Conservation (phyloP, 2,888 invertebrate species). For the Opisthograptis luteolata region DNA sequence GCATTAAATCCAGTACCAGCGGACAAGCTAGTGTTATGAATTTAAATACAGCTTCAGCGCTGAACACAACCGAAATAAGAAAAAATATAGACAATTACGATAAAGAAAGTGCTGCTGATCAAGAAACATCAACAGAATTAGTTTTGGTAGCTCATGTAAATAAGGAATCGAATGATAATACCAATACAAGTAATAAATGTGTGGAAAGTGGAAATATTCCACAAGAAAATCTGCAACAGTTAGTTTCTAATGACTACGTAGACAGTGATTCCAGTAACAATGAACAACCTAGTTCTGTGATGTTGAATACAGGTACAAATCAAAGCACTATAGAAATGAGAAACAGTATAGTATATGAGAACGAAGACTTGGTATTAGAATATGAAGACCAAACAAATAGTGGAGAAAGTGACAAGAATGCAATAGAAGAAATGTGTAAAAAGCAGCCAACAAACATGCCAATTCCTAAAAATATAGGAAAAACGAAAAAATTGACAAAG, state of each 20-base stretch:
- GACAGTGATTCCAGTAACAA: not conserved
- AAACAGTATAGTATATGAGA: slow-evolving; percentile 6
- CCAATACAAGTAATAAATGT: not conserved
- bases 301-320: not conserved
- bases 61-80: not conserved
- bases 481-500: slow-evolving; percentile 52
- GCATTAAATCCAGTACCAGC: not conserved
- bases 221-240: not conserved
- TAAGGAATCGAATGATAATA: too few species aligned
- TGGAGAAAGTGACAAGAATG: not conserved
- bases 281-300: not conserved
- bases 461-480: slow-evolving; percentile 23
- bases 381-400: not conserved
- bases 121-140: not conserved
- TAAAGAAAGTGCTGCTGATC: not conserved
- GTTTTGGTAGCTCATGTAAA: not conserved
- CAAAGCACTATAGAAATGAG: not conserved
- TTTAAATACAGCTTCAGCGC: not conserved
- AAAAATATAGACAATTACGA: not conserved
- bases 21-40: not conserved
- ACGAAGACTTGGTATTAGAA: not conserved
- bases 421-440: not conserved
- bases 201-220: not conserved
- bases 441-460: not conserved
- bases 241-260: not conserved